phyloP scores from a whole-genome alignment of 2,797 vertebrate species.

The Centropyge bicolor region DNA sequence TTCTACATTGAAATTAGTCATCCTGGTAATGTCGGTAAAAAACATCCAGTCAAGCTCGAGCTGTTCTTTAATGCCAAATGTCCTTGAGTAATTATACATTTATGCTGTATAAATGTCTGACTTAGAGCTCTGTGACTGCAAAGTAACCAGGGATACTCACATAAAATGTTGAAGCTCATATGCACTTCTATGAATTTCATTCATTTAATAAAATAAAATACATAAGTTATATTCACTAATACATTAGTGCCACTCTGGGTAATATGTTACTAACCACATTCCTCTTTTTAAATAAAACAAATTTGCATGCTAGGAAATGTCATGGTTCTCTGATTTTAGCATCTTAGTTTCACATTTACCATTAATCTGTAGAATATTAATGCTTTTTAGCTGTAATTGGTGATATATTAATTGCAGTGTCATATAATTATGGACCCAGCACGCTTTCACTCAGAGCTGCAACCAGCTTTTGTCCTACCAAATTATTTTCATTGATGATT shows the following conservation, averaged over 20 bases:
- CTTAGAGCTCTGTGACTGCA: not conserved
- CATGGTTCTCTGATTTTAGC: not conserved
- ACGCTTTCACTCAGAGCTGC: constrained; percentile 1
- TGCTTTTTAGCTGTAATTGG: not conserved
- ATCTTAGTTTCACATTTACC: not conserved
- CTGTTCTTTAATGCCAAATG: not conserved
- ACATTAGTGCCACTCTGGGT: not conserved
- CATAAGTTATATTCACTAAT: not conserved
- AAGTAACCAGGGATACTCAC: not conserved
- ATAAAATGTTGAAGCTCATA: not conserved
- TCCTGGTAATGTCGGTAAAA: not conserved
- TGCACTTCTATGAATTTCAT: not conserved
- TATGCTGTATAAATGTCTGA: not conserved
- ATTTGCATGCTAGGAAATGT: not conserved
- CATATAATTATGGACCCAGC: not conserved
- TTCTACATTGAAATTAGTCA: not conserved
- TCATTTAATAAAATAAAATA: not conserved
- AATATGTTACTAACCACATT: not conserved
- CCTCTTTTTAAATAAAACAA: not conserved
- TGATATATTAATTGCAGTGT: not conserved
- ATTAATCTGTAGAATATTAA: not conserved
- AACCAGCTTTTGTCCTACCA: not conserved
- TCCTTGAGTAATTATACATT: not conserved
- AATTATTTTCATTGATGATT: constrained; percentile 8
- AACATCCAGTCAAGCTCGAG: not conserved